Evolutionary conservation across 2,113 vertebrate species (phyloP), one percentile per base, ranked within the genome.

Genomic region (Labeo rohita): DNA sequence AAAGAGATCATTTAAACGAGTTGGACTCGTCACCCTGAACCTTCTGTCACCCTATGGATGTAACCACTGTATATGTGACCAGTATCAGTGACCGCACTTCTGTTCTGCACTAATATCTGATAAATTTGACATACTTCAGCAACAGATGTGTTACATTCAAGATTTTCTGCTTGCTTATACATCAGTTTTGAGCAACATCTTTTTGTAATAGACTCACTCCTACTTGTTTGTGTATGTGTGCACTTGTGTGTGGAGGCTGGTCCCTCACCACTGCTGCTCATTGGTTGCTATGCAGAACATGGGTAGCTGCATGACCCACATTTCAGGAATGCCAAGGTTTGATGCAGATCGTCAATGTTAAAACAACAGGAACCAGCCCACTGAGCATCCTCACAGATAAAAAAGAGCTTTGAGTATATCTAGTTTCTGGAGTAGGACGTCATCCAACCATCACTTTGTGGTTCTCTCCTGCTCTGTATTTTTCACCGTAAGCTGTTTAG

Each of bases 221-320:
- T 52, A 73, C 82, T 66, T 54, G 65, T 84, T 65, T 73, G 36
- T 81, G 80, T 81, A 50, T 34, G 34, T 65, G 45, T 76, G 39
- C 39, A 28, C 72, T 36, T 54, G 59, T 52, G 36, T 23, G 50
- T 43, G 61, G 76, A 39, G 86, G 76, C 86, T 75, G 63, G 49
- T 39, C 85, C 66, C 54, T 45, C 76, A 75, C 66, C 47, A 76
- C 84, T 83, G 70, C 49, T 85, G 70, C 82, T 91, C 83, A 90
- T 90, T 87, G 89, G 89, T 79, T 87, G 82, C 78, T 82, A 56
- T 68, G 82, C 85, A 91, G 90, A 92, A 87, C 85, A 92, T 83
- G 63, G 78, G 77, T 65, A 75, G 88, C 70, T 80, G 85, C 86
- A 85, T 93, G 93, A 93, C 93, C 93, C 92, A 94, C 90, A 92